Conservation (phyloP, 2,888 invertebrate species). For the Candidula unifasciata region DNA sequence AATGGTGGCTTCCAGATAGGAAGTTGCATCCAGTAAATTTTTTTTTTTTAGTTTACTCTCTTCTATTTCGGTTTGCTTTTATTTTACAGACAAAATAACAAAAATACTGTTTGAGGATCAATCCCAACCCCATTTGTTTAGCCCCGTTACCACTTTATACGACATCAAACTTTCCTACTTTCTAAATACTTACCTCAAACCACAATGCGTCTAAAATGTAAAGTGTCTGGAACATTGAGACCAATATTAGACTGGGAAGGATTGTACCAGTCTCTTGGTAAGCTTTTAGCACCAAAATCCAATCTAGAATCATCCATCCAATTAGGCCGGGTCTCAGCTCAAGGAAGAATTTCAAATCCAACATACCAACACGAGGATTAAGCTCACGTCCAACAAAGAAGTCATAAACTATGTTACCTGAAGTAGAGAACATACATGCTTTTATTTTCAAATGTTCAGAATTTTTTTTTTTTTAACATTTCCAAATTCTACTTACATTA, state of each 20-base stretch:
- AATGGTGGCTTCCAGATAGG: too few relatives aligned
- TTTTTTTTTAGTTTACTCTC: too few relatives aligned
- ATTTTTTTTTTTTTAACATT: too few relatives aligned
- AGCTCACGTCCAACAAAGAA: constrained; percentile 87
- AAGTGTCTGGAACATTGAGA: constrained; percentile 80
- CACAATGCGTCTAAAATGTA: constrained; percentile 83
- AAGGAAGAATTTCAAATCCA: constrained; percentile 85
- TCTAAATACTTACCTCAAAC: constrained; percentile 80
- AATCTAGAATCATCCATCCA: constrained; percentile 77
- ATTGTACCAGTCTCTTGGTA: constrained; percentile 60
- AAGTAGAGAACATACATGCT: neutral
- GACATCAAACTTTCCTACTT: too few relatives aligned
- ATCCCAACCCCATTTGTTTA: too few relatives aligned
- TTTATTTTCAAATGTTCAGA: too few relatives aligned
- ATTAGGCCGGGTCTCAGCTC: constrained; percentile 78
- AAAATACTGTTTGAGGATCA: too few relatives aligned
- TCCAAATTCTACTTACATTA: too few relatives aligned
- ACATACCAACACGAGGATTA: constrained; percentile 83
- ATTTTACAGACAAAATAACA: too few relatives aligned
- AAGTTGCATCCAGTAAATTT: too few relatives aligned
- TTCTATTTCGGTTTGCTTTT: too few relatives aligned
- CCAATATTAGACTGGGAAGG: constrained; percentile 68
- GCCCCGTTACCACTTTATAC: too few relatives aligned
- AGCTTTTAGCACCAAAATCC: constrained; percentile 71
- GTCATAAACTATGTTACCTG: constrained; percentile 84